These are phyloP conservation scores for Podargus strigoides DNA, from an alignment of 2,797 vertebrate species.

Conservation along the genomic window DNA sequence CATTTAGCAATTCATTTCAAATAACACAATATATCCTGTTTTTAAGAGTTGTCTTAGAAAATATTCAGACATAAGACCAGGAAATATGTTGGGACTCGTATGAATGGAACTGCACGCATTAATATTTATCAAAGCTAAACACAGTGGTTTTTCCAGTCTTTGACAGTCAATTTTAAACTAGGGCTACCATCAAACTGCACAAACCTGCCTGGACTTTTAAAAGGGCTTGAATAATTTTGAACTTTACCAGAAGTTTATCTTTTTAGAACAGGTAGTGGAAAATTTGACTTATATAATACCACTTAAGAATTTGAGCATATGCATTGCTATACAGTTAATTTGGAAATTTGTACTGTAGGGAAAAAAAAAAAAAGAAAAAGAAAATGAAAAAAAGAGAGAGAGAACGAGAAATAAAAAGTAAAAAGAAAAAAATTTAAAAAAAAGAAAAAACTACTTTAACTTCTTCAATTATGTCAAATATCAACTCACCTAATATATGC, in stretches of 20 bases:
- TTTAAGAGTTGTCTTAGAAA: not conserved
- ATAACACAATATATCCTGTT: not conserved
- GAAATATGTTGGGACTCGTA: not conserved
- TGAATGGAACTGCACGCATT: not conserved
- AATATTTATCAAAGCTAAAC: not conserved
- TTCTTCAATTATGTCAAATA: not conserved
- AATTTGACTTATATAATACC: not conserved
- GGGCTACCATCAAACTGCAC: not conserved
- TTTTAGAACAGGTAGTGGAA: not conserved
- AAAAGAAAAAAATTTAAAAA: too few relatives aligned
- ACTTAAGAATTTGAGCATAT: not conserved
- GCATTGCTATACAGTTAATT: not conserved
- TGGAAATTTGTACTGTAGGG: not conserved
- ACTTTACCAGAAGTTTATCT: not conserved
- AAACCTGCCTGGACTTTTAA: not conserved
- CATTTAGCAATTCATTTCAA: not conserved
- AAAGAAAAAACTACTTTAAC: not conserved
- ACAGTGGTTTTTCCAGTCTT: not conserved
- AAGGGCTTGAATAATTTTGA: not conserved
- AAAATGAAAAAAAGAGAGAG: too few relatives aligned
- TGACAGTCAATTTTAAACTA: not conserved
- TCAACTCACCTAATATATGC: constrained; percentile 95
- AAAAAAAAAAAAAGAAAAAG: too few relatives aligned
- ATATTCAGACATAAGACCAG: not conserved
- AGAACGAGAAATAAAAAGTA: too few relatives aligned